Evolutionary conservation across 2,797 vertebrate species (phyloP).

Genomic region (Sciurus vulgaris): DNA sequence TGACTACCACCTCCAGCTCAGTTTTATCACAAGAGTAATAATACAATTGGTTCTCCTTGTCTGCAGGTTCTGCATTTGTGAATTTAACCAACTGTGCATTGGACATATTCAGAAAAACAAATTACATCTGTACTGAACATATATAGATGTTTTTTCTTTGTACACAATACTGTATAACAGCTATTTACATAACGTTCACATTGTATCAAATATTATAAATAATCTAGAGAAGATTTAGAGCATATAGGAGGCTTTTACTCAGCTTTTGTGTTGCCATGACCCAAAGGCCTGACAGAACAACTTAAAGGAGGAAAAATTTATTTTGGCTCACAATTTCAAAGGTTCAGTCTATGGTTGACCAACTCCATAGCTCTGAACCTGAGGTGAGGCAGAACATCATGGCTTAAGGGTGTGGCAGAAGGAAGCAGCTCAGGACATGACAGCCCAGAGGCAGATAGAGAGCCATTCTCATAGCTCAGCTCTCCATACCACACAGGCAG

Average conservation of each 20-base stretch:
- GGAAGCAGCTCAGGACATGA: no score
- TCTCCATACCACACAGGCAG: not conserved
- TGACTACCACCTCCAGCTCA: not conserved
- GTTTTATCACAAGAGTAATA: slow-evolving; percentile 5
- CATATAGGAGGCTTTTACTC: not conserved
- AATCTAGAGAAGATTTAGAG: not conserved
- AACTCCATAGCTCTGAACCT: no score
- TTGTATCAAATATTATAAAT: not conserved
- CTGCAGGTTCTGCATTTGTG: not conserved
- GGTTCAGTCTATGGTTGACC: no score
- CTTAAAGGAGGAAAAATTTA: no score
- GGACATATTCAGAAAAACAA: not conserved
- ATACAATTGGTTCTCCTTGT: not conserved
- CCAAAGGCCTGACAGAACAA: no score
- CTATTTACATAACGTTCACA: not conserved
- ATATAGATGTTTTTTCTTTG: not conserved
- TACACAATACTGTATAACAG: not conserved
- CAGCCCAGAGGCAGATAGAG: no score
- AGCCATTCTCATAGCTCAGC: not conserved
- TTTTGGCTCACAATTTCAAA: no score
- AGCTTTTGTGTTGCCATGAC: no score
- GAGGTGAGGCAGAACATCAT: no score
- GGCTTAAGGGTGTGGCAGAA: no score
- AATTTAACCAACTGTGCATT: not conserved
- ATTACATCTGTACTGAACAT: not conserved